phyloP scores from a whole-genome alignment of 2,888 invertebrate genomes.

The Caenorhabditis japonica region DNA sequence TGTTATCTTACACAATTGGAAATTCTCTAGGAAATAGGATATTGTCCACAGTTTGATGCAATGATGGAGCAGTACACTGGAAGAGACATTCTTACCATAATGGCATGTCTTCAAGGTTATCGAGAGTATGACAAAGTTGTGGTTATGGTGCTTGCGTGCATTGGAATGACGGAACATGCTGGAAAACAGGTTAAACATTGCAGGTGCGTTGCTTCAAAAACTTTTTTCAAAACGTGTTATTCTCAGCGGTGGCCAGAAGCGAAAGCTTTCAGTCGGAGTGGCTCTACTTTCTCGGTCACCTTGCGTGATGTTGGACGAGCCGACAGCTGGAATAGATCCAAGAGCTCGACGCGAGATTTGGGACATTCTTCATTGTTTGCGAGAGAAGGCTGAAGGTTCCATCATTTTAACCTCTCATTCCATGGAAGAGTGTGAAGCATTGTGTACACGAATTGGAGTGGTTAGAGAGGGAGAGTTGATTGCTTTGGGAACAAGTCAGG shows the following conservation, averaged over 20 bases:
- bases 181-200: constrained; percentile 19
- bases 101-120: constrained; percentile 35
- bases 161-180: constrained; percentile 76
- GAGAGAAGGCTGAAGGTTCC: constrained; percentile 10
- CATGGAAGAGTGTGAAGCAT: constrained; percentile 75
- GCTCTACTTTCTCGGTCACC: constrained; percentile 84
- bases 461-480: constrained; percentile 68
- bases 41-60: constrained; percentile 74
- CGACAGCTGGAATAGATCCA: constrained; percentile 80
- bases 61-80: constrained; percentile 71
- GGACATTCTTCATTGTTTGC: constrained; percentile 17
- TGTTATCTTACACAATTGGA: background rate
- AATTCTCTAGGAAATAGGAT: constrained; percentile 62
- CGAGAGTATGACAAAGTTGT: constrained; percentile 15
- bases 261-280: constrained; percentile 86
- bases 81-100: constrained; percentile 10
- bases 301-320: constrained; percentile 82
- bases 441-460: constrained; percentile 74
- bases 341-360: constrained; percentile 67
- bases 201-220: constrained; percentile 14
- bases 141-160: constrained; percentile 80
- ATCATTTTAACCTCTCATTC: constrained; percentile 79
- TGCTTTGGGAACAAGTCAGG: constrained; percentile 40
- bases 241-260: constrained; percentile 84
- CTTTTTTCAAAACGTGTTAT: background rate